Conservation (phyloP, 2,797 vertebrate species). For the Onychomys torridus region DNA sequence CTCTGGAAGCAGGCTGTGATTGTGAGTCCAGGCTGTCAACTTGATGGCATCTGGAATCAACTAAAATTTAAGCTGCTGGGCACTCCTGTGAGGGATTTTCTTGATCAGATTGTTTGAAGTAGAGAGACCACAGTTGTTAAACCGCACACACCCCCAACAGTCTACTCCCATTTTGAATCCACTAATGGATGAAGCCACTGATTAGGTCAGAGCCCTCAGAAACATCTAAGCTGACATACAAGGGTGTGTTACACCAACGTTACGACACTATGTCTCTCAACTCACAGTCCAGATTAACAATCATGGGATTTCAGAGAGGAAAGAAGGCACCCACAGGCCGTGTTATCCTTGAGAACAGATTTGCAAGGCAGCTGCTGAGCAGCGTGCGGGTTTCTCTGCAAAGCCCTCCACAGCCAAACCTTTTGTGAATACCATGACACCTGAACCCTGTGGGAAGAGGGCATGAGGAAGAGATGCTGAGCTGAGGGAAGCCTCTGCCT, state of each 20-base stretch:
- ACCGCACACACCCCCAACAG: background rate
- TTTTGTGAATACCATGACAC: background rate
- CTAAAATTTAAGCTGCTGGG: background rate
- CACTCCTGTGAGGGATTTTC: background rate
- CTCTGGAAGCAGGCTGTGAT: background rate
- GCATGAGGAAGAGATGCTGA: background rate
- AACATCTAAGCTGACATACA: background rate
- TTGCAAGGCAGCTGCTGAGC: background rate
- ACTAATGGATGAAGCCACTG: background rate
- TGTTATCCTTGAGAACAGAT: background rate
- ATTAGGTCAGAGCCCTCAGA: too few species aligned
- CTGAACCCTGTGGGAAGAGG: background rate
- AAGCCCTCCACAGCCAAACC: background rate
- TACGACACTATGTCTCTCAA: background rate
- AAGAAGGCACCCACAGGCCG: background rate
- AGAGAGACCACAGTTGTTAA: too few species aligned
- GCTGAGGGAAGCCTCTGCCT: background rate
- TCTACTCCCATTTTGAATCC: background rate
- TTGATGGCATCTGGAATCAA: background rate
- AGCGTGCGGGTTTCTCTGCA: background rate
- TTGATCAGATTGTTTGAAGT: background rate
- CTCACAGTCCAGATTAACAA: background rate
- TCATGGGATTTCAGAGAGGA: too few species aligned
- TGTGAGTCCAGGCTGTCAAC: background rate
- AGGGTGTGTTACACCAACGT: background rate